Conservation (phyloP, 1,140 invertebrate species). For the Drosophila lacertosa region DNA sequence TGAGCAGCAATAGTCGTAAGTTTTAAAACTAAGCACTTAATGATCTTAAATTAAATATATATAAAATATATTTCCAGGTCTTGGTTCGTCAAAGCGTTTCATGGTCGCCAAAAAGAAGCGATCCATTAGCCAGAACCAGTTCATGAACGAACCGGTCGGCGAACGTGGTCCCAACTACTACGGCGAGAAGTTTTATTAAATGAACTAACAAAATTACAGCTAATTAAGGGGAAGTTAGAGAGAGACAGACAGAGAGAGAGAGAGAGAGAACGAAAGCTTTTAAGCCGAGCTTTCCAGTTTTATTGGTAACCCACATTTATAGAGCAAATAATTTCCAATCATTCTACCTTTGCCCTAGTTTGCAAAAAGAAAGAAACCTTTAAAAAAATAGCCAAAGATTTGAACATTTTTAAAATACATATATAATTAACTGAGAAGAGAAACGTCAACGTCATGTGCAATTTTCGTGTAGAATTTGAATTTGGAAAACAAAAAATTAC, state of each 20-base stretch:
- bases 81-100: conserved; percentile 70
- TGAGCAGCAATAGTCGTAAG: conserved; percentile 58
- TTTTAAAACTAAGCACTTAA: not conserved
- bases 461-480: conserved; percentile 71
- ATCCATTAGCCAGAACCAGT: conserved; percentile 68
- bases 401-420: not conserved
- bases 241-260: conserved; percentile 32
- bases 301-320: conserved; percentile 28
- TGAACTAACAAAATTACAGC: not conserved
- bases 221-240: conserved; percentile 22
- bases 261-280: conserved; percentile 29
- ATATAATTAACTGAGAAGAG: conserved; percentile 21
- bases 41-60: not conserved
- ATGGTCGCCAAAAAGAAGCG: conserved; percentile 83
- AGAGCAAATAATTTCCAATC: conserved; percentile 19
- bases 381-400: conserved; percentile 12
- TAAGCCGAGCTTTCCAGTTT: conserved; percentile 43
- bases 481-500: conserved; percentile 46
- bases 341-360: conserved; percentile 25
- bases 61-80: conserved; percentile 36
- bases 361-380: conserved; percentile 10
- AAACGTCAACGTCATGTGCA: conserved; percentile 59
- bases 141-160: conserved; percentile 61
- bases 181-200: conserved; percentile 75
- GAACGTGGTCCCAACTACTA: conserved; percentile 68